Percentiles rank a stretch among this genome's conserved stretches.
Conservation (phyloP, 2,888 invertebrate species). For the Exocentrus adspersus region DNA sequence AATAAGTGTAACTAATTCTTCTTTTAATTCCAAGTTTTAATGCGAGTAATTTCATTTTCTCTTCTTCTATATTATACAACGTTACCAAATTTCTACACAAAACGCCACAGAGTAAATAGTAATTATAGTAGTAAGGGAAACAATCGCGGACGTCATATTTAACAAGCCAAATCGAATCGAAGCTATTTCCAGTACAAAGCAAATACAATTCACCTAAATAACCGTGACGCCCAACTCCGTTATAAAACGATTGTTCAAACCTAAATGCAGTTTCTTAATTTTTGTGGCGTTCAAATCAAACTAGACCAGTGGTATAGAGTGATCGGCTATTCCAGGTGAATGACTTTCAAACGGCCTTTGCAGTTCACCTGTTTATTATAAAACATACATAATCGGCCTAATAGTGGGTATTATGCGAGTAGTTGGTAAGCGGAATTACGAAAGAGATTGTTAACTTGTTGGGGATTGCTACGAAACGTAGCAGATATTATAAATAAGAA, state of each 20-base stretch:
- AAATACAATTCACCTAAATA: background rate
- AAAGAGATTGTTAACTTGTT: background rate
- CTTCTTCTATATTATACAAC: too few relatives aligned
- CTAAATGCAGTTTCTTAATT: slow-evolving; percentile 9
- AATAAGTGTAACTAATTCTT: too few relatives aligned
- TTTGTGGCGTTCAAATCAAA: slow-evolving; percentile 17
- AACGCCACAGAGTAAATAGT: background rate
- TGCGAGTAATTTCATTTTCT: too few relatives aligned
- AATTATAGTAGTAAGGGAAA: background rate
- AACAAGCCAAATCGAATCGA: background rate
- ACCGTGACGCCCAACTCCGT: background rate
- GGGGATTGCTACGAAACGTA: background rate
- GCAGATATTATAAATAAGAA: background rate
- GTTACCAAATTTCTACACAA: too few relatives aligned
- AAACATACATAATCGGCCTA: background rate
- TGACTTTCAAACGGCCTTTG: slow-evolving; percentile 26
- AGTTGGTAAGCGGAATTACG: background rate
- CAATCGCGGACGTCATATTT: background rate
- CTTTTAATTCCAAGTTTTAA: too few relatives aligned
- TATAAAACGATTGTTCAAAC: slow-evolving; percentile 8
- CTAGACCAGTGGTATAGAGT: slow-evolving; percentile 10
- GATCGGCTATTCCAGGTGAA: slow-evolving; percentile 10
- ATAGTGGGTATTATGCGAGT: background rate
- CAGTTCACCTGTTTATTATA: slow-evolving; percentile 7
- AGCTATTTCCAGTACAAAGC: background rate